Base-by-base conservation (phyloP, 2,888 invertebrate species). In the Holacanthella duospinosa region DNA sequence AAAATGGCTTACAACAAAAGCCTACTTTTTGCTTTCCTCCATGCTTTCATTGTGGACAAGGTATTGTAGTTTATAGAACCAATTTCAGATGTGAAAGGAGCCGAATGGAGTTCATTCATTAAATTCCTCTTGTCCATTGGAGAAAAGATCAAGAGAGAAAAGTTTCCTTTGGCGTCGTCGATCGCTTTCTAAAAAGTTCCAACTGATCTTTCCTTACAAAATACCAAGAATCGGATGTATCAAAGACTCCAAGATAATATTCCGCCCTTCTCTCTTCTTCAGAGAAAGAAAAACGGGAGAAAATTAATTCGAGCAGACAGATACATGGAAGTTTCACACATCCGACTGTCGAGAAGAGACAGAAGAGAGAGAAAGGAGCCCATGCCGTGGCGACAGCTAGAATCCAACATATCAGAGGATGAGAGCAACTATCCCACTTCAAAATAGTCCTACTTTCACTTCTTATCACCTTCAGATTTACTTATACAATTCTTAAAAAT, bases 271-370 rank as follows among this genome's bases (percentile, higher is more conserved):
- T 55, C 55, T 26, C 55, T 19, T 26, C 29, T 55, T 26, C 3
- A 19, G 16, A 19, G 27, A 29, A 26, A 26, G 6, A n/a, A 16
- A 43, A 27, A 36, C 43, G 25, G 36, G 48, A 25, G 59, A 26
- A 43, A 59, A 59, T 59, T 59, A 59, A 59, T 59, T 59, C 59
- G 59, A 59, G 59, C 29, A 12, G 59, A 59, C 59, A 59, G 59
- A 58, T 58, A 58, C 29, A 58, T 28, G 43, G n/a, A 58, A 24
- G 58, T 19, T 59, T 59, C 48, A 44, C 44, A 43, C 43, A 43
- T 48, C 48, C 44, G 16, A 43, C 21, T 48, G 48, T 48, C 48
- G 48, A 21, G 19, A 4, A 4, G 48, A 48, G 48, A 48, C 48
- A 48, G 48, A 48, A 16, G 48, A 21, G 48, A 48, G 6, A 48